phyloP scores from a whole-genome alignment of 2,888 invertebrate genomes.

The Bhutanitis thaidina region DNA sequence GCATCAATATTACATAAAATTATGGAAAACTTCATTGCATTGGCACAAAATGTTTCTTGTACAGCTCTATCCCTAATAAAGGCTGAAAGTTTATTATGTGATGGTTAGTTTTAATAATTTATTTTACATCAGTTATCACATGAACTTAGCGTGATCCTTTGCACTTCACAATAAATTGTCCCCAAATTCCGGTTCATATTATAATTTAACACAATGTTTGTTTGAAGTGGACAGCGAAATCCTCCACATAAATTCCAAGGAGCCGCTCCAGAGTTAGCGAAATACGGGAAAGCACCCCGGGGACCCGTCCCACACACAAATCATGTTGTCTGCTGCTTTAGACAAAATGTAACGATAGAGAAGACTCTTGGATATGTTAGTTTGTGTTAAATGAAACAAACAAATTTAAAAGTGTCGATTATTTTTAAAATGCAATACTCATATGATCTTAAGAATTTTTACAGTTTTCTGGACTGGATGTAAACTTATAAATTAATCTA shows the following conservation, averaged over 20 bases:
- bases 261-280: conserved; percentile 34
- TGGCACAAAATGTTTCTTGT: too few species aligned
- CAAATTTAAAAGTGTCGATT: background rate
- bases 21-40: too few species aligned
- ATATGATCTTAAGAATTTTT: too few species aligned
- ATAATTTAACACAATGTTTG: conserved; percentile 49
- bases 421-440: too few species aligned
- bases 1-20: too few species aligned
- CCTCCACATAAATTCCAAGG: conserved; percentile 46
- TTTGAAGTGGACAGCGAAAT: conserved; percentile 55
- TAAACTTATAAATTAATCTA: too few species aligned
- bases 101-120: background rate
- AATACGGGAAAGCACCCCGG: conserved; percentile 36
- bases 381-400: conserved; percentile 5
- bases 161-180: conserved; percentile 8
- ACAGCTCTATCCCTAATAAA: too few species aligned
- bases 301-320: conserved; percentile 43
- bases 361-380: conserved; percentile 17
- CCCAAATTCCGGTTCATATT: conserved; percentile 25
- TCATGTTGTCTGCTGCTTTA: conserved; percentile 46
- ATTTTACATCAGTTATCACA: background rate
- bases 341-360: conserved; percentile 29
- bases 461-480: too few species aligned
- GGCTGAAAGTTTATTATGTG: too few species aligned
- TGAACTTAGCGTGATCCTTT: background rate